Evolutionary conservation across 2,113 vertebrate genomes (phyloP), one percentile per base, ranked within the genome.

Genomic region (Brachirus orientalis): DNA sequence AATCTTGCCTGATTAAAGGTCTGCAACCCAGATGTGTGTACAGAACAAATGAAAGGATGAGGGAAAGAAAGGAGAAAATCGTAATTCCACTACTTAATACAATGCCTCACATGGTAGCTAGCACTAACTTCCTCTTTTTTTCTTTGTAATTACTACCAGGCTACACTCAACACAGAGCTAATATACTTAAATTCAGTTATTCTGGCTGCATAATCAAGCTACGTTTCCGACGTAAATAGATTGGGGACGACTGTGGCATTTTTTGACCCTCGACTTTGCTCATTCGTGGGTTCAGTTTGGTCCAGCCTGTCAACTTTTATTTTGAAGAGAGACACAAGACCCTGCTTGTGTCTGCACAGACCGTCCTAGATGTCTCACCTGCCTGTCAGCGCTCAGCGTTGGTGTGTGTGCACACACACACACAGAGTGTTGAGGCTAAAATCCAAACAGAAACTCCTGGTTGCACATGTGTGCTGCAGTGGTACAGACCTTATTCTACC

Each of bases 361-460:
- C 69, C 20, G 58, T 56, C 69, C 72, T 56, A 48, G 77, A 88
- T 76, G 77, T 88, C 85, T 89, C 89, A 89, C 86, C 88, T 91
- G 83, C 45, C 41, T 69, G 89, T 86, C 72, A 82, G 19, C 22
- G 19, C 65, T 57, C 51, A 9, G 47, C 19, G 35, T 14, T 5
- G 35, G 46, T 16, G 37, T 69, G 44, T 20, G 43, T 63, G 19
- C 56, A 44, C 35, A 46, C 17, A 40, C 35, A 44, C 65, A 54
- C 51, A 41, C 57, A 57, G 22, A 38, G 16, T 57, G 57, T 51
- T 10, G 6, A 62, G 10, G 55, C 52, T 55, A 17, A 77, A 73
- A 77, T 84, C 83, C 41, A 33, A 37, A 69, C 19, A 51, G 33
- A 51, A 17, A 56, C 18, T 13, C 45, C 53, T 3, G 16, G 18